A percentile compares a stretch with the other conserved stretches of the same genome.
These are phyloP conservation scores for Pogona vitticeps DNA, from an alignment of 2,113 vertebrate genomes.

Conservation along the genomic window DNA sequence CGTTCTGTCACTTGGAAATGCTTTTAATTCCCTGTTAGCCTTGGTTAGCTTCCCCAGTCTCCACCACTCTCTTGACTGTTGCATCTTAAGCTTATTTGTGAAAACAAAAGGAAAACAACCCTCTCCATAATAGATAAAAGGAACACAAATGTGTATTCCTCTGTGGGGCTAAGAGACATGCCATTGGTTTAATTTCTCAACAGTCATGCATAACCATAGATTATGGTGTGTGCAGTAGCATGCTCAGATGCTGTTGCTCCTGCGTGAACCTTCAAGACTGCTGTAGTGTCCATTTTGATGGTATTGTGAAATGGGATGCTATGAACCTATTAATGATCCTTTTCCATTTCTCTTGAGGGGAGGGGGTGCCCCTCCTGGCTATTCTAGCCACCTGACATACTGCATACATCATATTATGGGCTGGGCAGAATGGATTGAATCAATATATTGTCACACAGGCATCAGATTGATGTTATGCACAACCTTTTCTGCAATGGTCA, in stretches of 20 bases:
- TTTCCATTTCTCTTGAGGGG: background rate
- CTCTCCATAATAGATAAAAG: background rate
- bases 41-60: background rate
- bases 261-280: background rate
- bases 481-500: background rate
- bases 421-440: background rate
- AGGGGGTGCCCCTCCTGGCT: background rate
- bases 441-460: background rate
- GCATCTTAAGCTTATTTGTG: background rate
- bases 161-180: background rate
- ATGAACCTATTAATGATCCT: background rate
- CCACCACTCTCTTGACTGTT: background rate
- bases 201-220: background rate
- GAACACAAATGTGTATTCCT: background rate
- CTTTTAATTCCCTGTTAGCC: too few species aligned
- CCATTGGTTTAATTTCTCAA: background rate
- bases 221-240: background rate
- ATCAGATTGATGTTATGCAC: background rate
- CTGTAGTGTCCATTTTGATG: slow-evolving; percentile 1
- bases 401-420: background rate
- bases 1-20: background rate
- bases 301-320: background rate
- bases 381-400: background rate
- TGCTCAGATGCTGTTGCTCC: background rate
- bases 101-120: background rate